Base-by-base conservation (phyloP, 2,797 vertebrate genomes). In the Sitta carolinensis region DNA sequence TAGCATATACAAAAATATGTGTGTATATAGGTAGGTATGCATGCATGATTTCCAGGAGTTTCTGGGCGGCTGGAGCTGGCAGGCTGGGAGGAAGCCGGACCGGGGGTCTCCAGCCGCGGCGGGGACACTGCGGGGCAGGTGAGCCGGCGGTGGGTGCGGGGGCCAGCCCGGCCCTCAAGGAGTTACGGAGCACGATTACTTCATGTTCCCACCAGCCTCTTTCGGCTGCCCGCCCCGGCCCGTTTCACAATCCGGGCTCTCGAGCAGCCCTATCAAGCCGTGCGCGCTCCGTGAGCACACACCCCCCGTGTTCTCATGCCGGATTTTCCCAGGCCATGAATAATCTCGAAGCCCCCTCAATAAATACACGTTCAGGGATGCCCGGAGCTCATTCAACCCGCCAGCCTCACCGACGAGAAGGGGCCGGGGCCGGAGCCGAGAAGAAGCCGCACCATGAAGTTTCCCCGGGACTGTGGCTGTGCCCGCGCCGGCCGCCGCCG, bases 341-440 rank as follows among this genome's bases (percentile, higher is more conserved):
- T 96, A 97, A 96, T 97, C 95, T 92, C 84, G 77, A 95, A 92
- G 96, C 96, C 95, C 96, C 84, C 95, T 90, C 94, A 90, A 98
- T 98, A 98, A 98, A 98, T 98, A 98, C 96, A 95, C 95, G 92
- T 96, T 94, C 96, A 94, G 94, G 89, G 94, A 97, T 97, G 97
- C 82, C 93, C 92, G 83, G 90, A 95, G 93, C 92, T 97, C 98
- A 98, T 55, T 97, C 97, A 74, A 50, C 82, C 91, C 96, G 79
- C 48, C 93, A 97, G 94, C 95, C 95, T 64, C 76, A 5, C 34
- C 72, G 68, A 91, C 25, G 70, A 96, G 13, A 62, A 81, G 34
- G 63, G 79, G 17, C 69, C 57, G 14, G 36, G 51, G 63, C 62
- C 20, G 34, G 26, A 86, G 64, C 30, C 16, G n/a, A 82, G 36